Evolutionary conservation across 1,140 invertebrate species (phyloP).

Genomic region (Bathynomus jamesi): DNA sequence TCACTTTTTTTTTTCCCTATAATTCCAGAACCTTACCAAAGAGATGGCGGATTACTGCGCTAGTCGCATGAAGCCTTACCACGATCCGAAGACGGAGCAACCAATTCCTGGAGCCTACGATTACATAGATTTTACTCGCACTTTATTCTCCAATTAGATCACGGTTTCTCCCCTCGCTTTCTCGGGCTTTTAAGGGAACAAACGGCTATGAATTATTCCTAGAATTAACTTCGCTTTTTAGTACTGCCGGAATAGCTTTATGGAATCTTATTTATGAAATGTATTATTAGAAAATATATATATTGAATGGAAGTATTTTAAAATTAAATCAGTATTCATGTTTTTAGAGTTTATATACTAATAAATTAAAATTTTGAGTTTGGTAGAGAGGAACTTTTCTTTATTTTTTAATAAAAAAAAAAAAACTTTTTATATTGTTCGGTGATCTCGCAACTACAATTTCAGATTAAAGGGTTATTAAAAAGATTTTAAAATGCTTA

Average conservation of each 20-base stretch:
- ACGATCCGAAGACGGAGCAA: constrained; percentile 87
- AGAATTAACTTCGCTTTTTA: not conserved
- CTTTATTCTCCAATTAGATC: constrained; percentile 69
- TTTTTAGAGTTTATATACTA: not conserved
- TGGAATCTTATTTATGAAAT: not conserved
- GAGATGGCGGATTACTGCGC: constrained; percentile 99
- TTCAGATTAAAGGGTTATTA: no score
- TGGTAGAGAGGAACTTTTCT: not conserved
- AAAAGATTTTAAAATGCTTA: no score
- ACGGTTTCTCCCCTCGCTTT: not conserved
- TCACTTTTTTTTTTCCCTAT: constrained; percentile 37
- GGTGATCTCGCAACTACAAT: no score
- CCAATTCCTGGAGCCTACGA: constrained; percentile 89
- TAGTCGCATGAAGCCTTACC: constrained; percentile 91
- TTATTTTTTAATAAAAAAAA: no score
- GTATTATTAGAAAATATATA: not conserved
- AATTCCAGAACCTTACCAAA: constrained; percentile 90
- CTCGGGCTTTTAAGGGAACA: not conserved
- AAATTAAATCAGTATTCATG: not conserved
- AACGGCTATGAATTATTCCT: not conserved
- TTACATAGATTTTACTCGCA: constrained; percentile 96
- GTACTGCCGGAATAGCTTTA: no score
- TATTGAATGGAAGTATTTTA: not conserved
- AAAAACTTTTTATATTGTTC: no score
- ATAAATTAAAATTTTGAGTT: not conserved